phyloP scores from a whole-genome alignment of 2,888 invertebrate species.

The Hoplodrina ambigua region DNA sequence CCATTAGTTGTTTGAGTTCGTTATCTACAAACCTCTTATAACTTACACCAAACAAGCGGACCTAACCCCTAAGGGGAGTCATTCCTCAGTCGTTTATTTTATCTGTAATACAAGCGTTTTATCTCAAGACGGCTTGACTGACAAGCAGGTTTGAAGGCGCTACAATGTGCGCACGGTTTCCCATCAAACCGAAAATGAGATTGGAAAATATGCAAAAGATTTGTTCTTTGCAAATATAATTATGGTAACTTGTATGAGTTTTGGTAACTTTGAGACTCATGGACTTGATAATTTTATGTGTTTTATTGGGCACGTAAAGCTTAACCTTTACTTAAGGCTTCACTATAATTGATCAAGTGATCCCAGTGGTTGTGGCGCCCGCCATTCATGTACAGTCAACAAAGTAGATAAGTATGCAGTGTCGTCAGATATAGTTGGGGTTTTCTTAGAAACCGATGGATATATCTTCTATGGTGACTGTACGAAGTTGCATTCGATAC shows the following conservation, averaged over 20 bases:
- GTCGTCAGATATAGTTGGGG: no score
- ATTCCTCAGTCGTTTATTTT: constrained; percentile 79
- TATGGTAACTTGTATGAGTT: constrained; percentile 44
- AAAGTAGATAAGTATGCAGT: no score
- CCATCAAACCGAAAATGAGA: constrained; percentile 44
- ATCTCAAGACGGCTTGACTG: constrained; percentile 76
- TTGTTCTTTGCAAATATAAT: constrained; percentile 36
- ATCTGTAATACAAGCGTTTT: constrained; percentile 80
- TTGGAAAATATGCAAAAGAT: constrained; percentile 45
- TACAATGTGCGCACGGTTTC: constrained; percentile 36
- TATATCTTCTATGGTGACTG: no score
- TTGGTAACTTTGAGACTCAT: constrained; percentile 8
- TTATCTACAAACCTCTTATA: background rate
- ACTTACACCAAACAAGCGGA: constrained; percentile 60
- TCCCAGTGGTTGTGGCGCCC: no score
- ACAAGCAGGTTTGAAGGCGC: constrained; percentile 65
- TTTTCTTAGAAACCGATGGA: no score
- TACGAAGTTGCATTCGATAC: no score
- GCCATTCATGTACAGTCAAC: no score
- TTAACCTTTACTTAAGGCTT: background rate
- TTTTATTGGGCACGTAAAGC: constrained; percentile 10
- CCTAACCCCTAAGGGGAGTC: constrained; percentile 68
- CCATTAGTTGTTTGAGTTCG: background rate
- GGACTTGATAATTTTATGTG: constrained; percentile 38
- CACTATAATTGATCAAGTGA: background rate